Evolutionary conservation across 2,113 vertebrate species (phyloP), one percentile per base, ranked within the genome.

Genomic region (Bucco capensis): DNA sequence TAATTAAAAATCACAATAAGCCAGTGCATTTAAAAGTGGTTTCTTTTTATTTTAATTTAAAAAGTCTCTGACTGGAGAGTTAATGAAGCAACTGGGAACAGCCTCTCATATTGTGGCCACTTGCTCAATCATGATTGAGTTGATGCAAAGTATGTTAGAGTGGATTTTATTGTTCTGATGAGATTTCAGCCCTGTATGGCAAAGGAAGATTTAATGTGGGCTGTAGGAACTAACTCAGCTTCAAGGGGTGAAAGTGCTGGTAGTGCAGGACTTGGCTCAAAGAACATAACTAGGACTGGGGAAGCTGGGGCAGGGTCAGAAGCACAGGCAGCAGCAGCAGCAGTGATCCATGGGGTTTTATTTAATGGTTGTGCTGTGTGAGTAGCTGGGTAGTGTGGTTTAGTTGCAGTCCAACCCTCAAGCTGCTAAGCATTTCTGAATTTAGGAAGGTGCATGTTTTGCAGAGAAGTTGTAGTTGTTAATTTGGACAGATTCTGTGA

Each of bases 1-100:
- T 79, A 73, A 91, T 76, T 91, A 92, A 82, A 82, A 76, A 49
- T 73, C 51, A 83, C 84, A 92, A 70, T 93, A 58, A 94, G 42
- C 12, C 56, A 79, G 50, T 73, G 74, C 47, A 46, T 57, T 83
- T 85, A 38, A 54, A 78, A 72, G 38, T 61, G 22, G 22, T 28
- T 8, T 10, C 22, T n/a, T 37, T 31, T 19, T 56, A 18, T 61
- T 37, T 61, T 8, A 8, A 21, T 70, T 86, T 74, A 6, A 66
- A 77, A 51, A 35, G 7, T 54, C 13, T 49, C 22, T 76, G 66
- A 2, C 35, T 71, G 50, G 46, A 40, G 8, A 65, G 27, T 85
- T 92, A 72, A 47, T 33, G 40, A 67, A 78, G 31, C 0, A 2
- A 49, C 37, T 65, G 82, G 44, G 50, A 84, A 25, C 0, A 2